Base-by-base conservation (phyloP, 2,113 vertebrate species). In the Sorex fumeus region DNA sequence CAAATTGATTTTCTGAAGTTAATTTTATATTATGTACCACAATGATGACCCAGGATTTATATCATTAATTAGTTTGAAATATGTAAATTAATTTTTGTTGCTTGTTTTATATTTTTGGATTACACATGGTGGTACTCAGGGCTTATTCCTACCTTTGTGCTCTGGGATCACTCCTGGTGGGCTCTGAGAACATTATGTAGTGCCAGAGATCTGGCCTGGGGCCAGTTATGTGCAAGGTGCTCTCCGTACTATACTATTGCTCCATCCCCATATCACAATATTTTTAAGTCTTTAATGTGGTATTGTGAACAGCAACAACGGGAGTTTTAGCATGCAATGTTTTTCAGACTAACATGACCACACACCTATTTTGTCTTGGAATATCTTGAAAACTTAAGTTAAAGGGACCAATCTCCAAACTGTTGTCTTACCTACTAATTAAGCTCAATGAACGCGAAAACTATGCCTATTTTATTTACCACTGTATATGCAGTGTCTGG, bases 321-420 rank as follows among this genome's bases (percentile, higher is more conserved):
- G 81, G 36, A 91, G 69, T 72, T 87, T 92, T 75, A 92, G 60
- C 74, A 57, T 34, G 34, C 8, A 78, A 76, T 15, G 32, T 84
- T 92, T 90, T 50, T 77, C 62, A 92, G 76, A 60, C 16, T 91
- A 91, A 87, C 81, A 16, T 94, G 32, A 76, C 19, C 64, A 81
- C 28, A 89, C 36, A 92, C 70, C 32, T 86, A n/a, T 30, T 88
- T 84, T 95, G 91, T 84, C 77, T 82, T 87, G 47, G 40, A 62
- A 13, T 53, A 66, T 84, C 34, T 69, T 69, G 69, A 70, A 30
- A n/a, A 96, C 66, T 27, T 81, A 69, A 77, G 75, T 88, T 88
- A 83, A 66, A 89, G 66, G 40, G 25, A n/a, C 10, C 16, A 71
- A 23, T 91, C 84, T 89, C n/a, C n/a, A 16, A 92, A 80, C 40